Percentiles rank a stretch among this genome's conserved stretches.
Conservation (phyloP, 1,140 invertebrate genomes). For the Heliconius hermathena region DNA sequence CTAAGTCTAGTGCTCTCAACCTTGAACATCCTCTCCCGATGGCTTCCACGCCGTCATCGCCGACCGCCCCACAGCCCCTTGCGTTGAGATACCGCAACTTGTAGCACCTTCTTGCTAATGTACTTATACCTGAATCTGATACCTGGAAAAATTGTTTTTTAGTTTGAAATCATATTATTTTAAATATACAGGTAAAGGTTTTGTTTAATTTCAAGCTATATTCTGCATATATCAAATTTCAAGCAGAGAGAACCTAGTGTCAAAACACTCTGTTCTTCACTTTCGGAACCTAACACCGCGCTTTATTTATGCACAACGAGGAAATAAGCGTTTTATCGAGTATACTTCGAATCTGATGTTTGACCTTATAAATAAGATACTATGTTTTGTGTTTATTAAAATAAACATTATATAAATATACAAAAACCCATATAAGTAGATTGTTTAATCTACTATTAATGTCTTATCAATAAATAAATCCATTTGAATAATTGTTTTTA, state of each 20-base stretch:
- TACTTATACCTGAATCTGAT: conserved; percentile 92
- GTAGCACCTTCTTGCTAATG: conserved; percentile 94
- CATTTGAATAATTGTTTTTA: conserved; percentile 1
- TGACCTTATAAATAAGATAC: not conserved
- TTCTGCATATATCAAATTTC: too few relatives aligned
- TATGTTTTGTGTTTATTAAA: not conserved
- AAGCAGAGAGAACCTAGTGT: too few relatives aligned
- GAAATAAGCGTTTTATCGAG: not conserved
- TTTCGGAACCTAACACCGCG: too few relatives aligned
- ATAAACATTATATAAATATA: not conserved
- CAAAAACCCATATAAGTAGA: not conserved
- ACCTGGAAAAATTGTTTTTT: conserved; percentile 75
- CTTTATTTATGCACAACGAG: too few relatives aligned
- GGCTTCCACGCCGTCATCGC: conserved; percentile 93
- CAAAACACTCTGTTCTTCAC: too few relatives aligned
- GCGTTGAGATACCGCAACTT: conserved; percentile 95
- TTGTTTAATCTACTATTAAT: not conserved
- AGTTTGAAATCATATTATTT: not conserved
- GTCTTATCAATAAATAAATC: not conserved
- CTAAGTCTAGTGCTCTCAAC: conserved; percentile 92
- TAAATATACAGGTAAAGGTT: too few relatives aligned
- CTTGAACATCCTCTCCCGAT: conserved; percentile 92
- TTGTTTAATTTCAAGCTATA: too few relatives aligned
- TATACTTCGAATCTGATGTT: not conserved
- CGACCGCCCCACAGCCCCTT: conserved; percentile 94